Evolutionary conservation across 2,797 vertebrate genomes (phyloP), one percentile per base, ranked within the genome.

Genomic region (Betta splendens): DNA sequence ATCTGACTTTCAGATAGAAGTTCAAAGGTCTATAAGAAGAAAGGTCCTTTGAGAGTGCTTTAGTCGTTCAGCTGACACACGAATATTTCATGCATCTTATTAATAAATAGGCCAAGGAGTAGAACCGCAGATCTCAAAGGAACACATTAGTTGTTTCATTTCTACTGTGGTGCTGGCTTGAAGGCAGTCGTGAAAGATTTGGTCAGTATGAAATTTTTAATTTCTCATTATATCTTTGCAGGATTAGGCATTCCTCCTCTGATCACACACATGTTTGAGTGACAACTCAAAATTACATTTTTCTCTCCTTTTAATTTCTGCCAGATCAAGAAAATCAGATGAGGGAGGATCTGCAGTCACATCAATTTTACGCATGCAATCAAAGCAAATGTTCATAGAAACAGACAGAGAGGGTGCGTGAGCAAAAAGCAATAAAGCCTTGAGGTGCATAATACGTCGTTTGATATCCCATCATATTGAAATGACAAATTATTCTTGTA

Each of bases 241-340:
- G 37, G 38, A 29, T 17, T 51, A 42, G 52, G 25, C 46, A 48
- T 52, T 48, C 20, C 61, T 71, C 47, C 23, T 55, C 45, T 21
- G 49, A 59, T 56, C 45, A 48, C 26, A 25, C 44, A 17, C 1
- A 3, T 16, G 53, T 40, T 9, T 39, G 31, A 56, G 25, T 29
- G 38, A 50, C 21, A 25, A 16, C 22, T 26, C 23, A 55, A 70
- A 72, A 51, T 64, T 21, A 0, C 3, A 55, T 46, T 54, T 59
- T 37, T 21, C 28, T 61, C 33, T 39, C 4, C 25, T n/a, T n/a
- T n/a, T n/a, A 7, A 48, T 64, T 72, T 68, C 35, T 67, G 23
- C 32, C 50, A 55, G 53, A 53, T 55, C 13, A 16, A 53, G 26
- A 56, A 69, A 66, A 53, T 57, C 18, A 35, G 17, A 51, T 46